Percentiles rank a stretch among this genome's conserved stretches.
These are phyloP conservation scores for Eolophus roseicapilla DNA, from an alignment of 2,113 vertebrate genomes.

Conservation along the genomic window DNA sequence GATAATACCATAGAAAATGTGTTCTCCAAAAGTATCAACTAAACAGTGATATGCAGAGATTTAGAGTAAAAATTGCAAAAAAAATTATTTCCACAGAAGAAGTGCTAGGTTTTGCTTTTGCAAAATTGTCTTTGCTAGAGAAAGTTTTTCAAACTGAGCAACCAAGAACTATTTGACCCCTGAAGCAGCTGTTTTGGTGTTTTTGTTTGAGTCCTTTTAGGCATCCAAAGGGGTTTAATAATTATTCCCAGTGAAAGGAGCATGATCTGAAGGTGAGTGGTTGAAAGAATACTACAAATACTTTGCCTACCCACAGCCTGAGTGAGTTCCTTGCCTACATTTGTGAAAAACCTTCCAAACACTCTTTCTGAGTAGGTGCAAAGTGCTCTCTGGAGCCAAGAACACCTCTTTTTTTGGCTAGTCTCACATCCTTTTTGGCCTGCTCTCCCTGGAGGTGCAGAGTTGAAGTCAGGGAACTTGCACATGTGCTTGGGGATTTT, in stretches of 20 bases:
- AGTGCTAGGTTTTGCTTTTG: slow-evolving; percentile 21
- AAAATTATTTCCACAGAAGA: neutral
- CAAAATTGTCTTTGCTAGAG: slow-evolving; percentile 46
- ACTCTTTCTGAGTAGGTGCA: slow-evolving; percentile 43
- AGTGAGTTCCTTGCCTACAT: slow-evolving; percentile 28
- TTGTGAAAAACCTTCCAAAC: slow-evolving; percentile 52
- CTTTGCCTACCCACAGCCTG: neutral
- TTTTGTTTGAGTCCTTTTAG: slow-evolving; percentile 1
- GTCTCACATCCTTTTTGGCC: slow-evolving; percentile 27
- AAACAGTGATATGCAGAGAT: neutral
- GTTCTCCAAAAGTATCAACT: neutral
- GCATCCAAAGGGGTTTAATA: neutral
- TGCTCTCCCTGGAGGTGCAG: neutral
- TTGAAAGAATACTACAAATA: slow-evolving; percentile 7
- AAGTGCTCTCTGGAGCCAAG: slow-evolving; percentile 14
- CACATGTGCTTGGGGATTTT: slow-evolving; percentile 29
- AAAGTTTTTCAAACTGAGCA: slow-evolving; percentile 19
- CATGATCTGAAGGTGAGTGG: neutral
- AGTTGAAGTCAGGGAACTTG: slow-evolving; percentile 36
- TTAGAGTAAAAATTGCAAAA: neutral
- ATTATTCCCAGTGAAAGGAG: slow-evolving; percentile 17
- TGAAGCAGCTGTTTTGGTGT: slow-evolving; percentile 46
- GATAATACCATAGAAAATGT: neutral
- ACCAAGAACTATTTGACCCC: slow-evolving; percentile 46
- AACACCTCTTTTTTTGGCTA: slow-evolving; percentile 29